Conservation (phyloP, 2,113 vertebrate genomes). For the Ptyas mucosa region DNA sequence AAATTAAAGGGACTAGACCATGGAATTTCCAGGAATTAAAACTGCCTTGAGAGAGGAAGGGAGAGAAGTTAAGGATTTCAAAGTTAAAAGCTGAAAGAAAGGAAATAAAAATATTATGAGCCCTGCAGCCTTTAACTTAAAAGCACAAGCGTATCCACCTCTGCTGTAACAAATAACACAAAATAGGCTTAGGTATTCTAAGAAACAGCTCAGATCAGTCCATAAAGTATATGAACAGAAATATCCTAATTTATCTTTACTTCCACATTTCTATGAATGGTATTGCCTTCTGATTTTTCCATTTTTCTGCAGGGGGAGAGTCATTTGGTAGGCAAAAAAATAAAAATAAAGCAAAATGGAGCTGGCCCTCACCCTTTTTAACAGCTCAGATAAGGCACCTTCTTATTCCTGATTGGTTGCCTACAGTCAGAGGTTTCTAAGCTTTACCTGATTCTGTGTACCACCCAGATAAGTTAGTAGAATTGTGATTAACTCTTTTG, state of each 20-base stretch:
- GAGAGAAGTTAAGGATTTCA: too few relatives aligned
- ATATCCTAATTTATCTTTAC: background rate
- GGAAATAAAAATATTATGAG: background rate
- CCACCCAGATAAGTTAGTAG: background rate
- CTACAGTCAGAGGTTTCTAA: background rate
- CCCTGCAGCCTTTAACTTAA: background rate
- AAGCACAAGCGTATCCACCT: background rate
- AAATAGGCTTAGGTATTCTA: background rate
- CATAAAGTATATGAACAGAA: background rate
- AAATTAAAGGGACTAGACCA: too few relatives aligned
- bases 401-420: background rate
- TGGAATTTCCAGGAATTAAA: too few relatives aligned
- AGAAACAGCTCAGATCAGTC: background rate
- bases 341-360: background rate
- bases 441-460: background rate
- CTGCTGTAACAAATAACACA: background rate
- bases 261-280: background rate
- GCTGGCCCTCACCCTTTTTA: background rate
- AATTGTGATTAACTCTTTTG: background rate
- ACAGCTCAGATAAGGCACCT: background rate
- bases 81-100: too few relatives aligned
- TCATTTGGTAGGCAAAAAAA: background rate
- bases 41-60: too few relatives aligned
- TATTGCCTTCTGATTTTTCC: background rate
- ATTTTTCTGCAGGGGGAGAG: background rate